Conservation (phyloP, 2,888 invertebrate genomes). For the Eupithecia centaureata region DNA sequence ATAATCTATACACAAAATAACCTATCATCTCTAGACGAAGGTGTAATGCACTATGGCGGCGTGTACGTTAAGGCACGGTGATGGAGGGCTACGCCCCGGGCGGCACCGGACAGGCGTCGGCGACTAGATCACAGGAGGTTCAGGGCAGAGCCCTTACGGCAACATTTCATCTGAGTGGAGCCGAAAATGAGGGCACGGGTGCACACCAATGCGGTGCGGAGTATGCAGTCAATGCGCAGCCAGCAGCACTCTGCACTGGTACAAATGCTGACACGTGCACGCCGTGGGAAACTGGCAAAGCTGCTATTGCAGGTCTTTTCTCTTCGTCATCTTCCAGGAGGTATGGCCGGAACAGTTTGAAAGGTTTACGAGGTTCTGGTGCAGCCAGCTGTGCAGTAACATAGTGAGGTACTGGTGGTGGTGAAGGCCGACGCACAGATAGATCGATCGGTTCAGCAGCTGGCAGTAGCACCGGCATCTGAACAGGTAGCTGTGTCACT, state of each 20-base stretch:
- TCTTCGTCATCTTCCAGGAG: conserved; percentile 86
- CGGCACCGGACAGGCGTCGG: conserved; percentile 79
- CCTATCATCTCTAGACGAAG: conserved; percentile 73
- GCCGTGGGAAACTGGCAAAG: conserved; percentile 67
- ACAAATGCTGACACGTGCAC: conserved; percentile 78
- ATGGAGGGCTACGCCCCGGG: conserved; percentile 81
- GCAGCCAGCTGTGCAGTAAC: conserved; percentile 57
- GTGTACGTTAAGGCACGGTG: conserved; percentile 81
- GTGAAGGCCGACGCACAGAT: conserved; percentile 67
- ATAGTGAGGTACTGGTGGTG: conserved; percentile 66
- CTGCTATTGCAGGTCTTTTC: conserved; percentile 67
- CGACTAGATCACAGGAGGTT: conserved; percentile 81
- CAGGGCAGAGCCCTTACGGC: conserved; percentile 72
- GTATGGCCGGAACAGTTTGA: conserved; percentile 91
- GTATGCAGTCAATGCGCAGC: conserved; percentile 69
- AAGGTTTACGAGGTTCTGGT: conserved; percentile 83
- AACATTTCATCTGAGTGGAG: conserved; percentile 77
- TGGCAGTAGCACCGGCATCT: conserved; percentile 58
- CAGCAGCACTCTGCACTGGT: conserved; percentile 75
- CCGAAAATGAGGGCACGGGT: conserved; percentile 84
- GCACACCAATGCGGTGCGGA: conserved; percentile 86
- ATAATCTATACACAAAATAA: conserved; percentile 80
- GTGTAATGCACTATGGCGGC: conserved; percentile 82
- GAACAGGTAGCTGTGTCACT: conserved; percentile 52
- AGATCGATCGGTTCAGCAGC: conserved; percentile 70